Base-by-base conservation (phyloP, 1,140 invertebrate genomes). In the Drosophila fuyamai region DNA sequence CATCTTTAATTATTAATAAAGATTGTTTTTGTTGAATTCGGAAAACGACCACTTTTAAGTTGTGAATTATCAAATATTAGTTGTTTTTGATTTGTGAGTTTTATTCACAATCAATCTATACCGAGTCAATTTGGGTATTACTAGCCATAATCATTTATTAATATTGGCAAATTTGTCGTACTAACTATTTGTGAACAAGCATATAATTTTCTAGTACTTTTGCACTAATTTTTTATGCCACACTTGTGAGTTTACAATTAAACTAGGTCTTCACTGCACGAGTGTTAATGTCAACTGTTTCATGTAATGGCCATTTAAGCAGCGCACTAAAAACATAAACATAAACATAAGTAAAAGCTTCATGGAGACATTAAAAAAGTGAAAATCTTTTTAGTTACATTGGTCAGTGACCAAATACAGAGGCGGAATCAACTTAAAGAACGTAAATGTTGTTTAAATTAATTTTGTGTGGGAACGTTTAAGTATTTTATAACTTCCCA, bases 331-430 rank as follows among this genome's bases (percentile, higher is more conserved):
- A 62, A 62, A 29, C 35, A 51, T 63, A 44, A 77, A 38, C 53
- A n/a, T n/a, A n/a, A n/a, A n/a, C n/a, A n/a, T n/a, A 76, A 62
- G 61, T 81, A 76, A 77, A 74, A 66, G 54, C 62, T 82, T 71
- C 47, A 65, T 75, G 58, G 41, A 54, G 47, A 74, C 81, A 80
- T 80, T 80, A 76, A 88, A 88, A 84, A 89, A 89, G 84, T 89
- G 84, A 89, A 89, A 89, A 70, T 84, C 56, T 32, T 48, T 51
- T 48, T 14, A 5, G 47, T 12, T 47, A 27, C 46, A 12, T 23
- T 38, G 35, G 32, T 38, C 57, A 72, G 62, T 79, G 47, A 36
- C 54, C 68, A 14, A 56, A 56, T 59, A 70, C 75, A 68, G 53
- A 41, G 29, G 14, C 62, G 62, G 50, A 68, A 18, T 71, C 1